Evolutionary conservation across 2,888 invertebrate genomes (phyloP).

Genomic region (Ophion ventricosus): DNA sequence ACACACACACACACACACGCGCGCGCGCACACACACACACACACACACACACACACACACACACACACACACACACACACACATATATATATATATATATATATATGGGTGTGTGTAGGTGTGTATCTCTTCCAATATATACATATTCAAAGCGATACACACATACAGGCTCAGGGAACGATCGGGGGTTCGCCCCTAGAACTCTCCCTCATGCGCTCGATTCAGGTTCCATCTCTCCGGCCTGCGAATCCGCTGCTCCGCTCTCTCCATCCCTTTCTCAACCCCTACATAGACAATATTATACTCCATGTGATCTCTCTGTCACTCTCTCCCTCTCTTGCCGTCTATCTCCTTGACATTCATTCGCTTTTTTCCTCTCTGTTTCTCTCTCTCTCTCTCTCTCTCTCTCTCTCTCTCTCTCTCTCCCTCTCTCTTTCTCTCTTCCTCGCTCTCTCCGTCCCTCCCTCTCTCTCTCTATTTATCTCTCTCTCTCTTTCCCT

Average conservation of each 20-base stretch:
- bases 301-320: slow-evolving; percentile 3
- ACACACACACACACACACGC: too few relatives aligned
- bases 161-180: neutral
- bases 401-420: slow-evolving; percentile 32
- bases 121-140: too few relatives aligned
- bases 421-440: slow-evolving; percentile 17
- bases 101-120: too few relatives aligned
- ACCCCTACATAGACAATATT: slow-evolving; percentile 16
- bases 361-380: slow-evolving; percentile 13
- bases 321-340: neutral
- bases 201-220: slow-evolving; percentile 24
- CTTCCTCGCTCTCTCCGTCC: neutral
- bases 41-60: too few relatives aligned
- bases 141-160: too few relatives aligned
- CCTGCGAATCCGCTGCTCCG: slow-evolving; percentile 62
- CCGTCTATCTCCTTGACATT: neutral
- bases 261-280: slow-evolving; percentile 53
- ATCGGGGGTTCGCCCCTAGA: slow-evolving; percentile 42
- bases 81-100: too few relatives aligned
- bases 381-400: slow-evolving; percentile 15
- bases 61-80: too few relatives aligned
- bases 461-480: neutral
- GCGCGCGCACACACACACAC: too few relatives aligned
- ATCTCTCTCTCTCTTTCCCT: neutral
- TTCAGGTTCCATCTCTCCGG: slow-evolving; percentile 58